A percentile compares a stretch with the other conserved stretches of the same genome.
phyloP scores from a whole-genome alignment of 1,140 invertebrate species.

The Cardiocondyla obscurior region DNA sequence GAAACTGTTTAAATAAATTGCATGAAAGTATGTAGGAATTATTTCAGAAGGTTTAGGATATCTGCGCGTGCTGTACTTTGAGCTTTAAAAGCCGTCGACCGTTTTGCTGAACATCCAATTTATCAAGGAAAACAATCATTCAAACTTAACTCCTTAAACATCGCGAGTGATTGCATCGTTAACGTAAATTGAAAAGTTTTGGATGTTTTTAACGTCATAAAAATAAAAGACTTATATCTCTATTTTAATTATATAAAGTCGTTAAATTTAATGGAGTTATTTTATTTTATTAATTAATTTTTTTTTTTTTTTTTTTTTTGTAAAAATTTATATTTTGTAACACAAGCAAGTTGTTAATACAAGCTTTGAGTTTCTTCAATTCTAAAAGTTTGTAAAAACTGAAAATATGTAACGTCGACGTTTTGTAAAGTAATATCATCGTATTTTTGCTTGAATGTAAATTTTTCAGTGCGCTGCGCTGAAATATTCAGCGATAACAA shows the following conservation, averaged over 20 bases:
- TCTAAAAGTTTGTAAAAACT: neutral
- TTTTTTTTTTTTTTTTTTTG: too few species aligned
- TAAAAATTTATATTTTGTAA: neutral
- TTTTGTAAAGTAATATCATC: neutral
- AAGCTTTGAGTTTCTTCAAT: neutral
- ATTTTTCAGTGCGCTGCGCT: neutral
- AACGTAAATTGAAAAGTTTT: slow-evolving; percentile 25
- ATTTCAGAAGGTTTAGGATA: neutral
- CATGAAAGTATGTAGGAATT: neutral
- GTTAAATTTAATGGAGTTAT: neutral
- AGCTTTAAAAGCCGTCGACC: neutral
- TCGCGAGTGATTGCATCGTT: slow-evolving; percentile 9
- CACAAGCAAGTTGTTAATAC: too few species aligned
- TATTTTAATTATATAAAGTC: neutral
- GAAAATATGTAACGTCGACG: neutral
- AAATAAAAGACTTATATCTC: slow-evolving; percentile 14
- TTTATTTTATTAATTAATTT: too few species aligned
- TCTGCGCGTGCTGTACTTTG: neutral
- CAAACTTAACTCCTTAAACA: slow-evolving; percentile 12
- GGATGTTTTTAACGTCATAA: neutral
- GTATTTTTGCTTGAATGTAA: slow-evolving; percentile 2
- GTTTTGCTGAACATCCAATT: neutral
- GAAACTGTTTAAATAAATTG: neutral
- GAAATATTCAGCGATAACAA: slow-evolving; percentile 27
- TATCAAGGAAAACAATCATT: neutral